A percentile compares a stretch with the other conserved stretches of the same genome.
These are phyloP conservation scores for Telenomus remus DNA, from an alignment of 1,140 invertebrate species.

Conservation along the genomic window DNA sequence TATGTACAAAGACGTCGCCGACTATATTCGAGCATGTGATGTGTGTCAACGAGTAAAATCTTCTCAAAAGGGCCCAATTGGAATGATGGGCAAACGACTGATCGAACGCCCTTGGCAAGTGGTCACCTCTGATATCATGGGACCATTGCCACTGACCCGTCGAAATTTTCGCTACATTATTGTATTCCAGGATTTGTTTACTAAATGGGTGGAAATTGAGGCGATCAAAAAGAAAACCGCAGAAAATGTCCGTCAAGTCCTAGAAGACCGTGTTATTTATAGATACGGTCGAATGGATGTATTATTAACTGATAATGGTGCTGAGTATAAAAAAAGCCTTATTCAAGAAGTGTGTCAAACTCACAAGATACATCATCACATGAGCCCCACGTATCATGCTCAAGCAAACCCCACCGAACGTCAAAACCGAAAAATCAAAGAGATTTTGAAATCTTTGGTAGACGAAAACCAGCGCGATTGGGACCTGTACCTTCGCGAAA, in stretches of 20 bases:
- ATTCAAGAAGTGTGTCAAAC: not conserved
- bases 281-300: not conserved
- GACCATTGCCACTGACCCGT: not conserved
- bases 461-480: not conserved
- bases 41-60: constrained; percentile 2
- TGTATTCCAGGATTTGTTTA: not conserved
- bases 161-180: not conserved
- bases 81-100: not conserved
- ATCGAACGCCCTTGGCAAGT: not conserved
- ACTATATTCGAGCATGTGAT: not conserved
- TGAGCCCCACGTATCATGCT: not conserved
- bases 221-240: not conserved
- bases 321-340: not conserved
- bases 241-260: not conserved
- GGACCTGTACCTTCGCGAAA: not conserved
- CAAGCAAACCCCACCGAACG: not conserved
- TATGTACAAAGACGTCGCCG: constrained; percentile 10
- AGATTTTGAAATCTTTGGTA: not conserved
- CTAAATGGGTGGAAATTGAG: not conserved
- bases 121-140: not conserved
- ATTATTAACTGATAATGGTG: constrained; percentile 3
- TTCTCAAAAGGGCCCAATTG: not conserved
- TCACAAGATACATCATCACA: not conserved
- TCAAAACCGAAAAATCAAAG: not conserved
- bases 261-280: not conserved